Conservation (phyloP, 2,797 vertebrate species). For the Philypnodon macrostomus region DNA sequence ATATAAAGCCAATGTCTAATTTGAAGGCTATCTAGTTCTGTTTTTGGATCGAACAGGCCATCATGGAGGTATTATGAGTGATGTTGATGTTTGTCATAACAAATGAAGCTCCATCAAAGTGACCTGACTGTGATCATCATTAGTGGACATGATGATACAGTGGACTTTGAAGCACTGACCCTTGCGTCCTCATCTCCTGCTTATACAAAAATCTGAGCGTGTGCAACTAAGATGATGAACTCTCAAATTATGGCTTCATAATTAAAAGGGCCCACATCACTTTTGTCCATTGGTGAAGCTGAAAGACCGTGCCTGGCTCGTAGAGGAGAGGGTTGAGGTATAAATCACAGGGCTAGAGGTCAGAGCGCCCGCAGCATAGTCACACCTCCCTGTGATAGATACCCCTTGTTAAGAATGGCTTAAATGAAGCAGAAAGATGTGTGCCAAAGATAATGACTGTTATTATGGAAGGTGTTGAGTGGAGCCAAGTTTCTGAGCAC, state of each 20-base stretch:
- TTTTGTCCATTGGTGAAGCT: constrained; percentile 49
- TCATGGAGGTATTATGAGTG: no score
- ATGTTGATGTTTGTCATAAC: no score
- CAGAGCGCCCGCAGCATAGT: constrained; percentile 38
- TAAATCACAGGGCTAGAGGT: constrained; percentile 67
- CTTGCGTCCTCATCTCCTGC: constrained; percentile 41
- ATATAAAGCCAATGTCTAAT: no score
- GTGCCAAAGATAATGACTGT: constrained; percentile 74
- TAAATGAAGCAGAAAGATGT: constrained; percentile 79
- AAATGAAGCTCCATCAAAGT: no score
- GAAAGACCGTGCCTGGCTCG: constrained; percentile 40
- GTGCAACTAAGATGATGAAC: constrained; percentile 68
- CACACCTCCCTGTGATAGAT: constrained; percentile 69
- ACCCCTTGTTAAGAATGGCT: constrained; percentile 65
- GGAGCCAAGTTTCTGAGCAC: constrained; percentile 49
- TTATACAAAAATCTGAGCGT: constrained; percentile 52
- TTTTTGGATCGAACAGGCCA: no score
- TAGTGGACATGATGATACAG: constrained; percentile 12
- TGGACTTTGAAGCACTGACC: constrained; percentile 19
- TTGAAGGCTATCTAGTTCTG: no score
- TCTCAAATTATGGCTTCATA: constrained; percentile 75
- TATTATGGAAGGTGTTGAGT: constrained; percentile 67
- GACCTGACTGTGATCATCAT: constrained; percentile 21
- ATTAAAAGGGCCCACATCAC: constrained; percentile 77
- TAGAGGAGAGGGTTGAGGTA: constrained; percentile 45